phyloP scores from a whole-genome alignment of 2,113 vertebrate species.

The Casuarius casuarius region DNA sequence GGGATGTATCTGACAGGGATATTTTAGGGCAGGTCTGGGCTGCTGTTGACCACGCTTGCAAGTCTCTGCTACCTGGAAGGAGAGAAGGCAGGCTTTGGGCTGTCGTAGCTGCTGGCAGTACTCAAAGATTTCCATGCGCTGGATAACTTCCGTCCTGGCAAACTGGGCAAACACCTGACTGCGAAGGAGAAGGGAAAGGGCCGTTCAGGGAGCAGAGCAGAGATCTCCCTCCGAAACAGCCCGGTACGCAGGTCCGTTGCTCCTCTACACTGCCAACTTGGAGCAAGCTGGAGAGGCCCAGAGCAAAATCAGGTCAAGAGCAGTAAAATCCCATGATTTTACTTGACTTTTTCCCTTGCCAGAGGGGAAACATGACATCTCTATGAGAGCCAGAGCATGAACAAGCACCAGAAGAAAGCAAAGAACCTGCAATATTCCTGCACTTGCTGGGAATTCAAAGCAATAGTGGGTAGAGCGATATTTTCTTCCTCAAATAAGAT shows the following conservation, averaged over 20 bases:
- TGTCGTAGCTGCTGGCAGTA: constrained; percentile 84
- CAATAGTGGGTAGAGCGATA: neutral
- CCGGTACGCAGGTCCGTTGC: neutral
- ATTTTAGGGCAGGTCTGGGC: neutral
- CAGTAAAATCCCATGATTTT: neutral
- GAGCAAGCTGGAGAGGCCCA: neutral
- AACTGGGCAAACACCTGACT: constrained; percentile 84
- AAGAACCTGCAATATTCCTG: neutral
- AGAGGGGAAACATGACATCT: neutral
- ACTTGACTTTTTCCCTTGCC: neutral
- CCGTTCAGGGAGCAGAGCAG: neutral
- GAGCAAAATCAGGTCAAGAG: neutral
- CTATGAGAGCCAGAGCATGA: neutral
- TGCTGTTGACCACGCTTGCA: neutral
- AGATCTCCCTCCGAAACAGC: neutral
- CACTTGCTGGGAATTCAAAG: neutral
- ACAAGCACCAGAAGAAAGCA: neutral
- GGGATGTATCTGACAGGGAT: no score
- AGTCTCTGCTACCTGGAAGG: constrained; percentile 85
- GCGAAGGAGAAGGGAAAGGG: neutral
- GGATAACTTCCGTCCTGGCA: constrained; percentile 83
- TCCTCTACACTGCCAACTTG: neutral
- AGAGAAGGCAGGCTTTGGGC: constrained; percentile 77
- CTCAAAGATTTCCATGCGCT: constrained; percentile 88
- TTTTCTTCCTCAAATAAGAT: neutral